A percentile compares a stretch with the other conserved stretches of the same genome.
Evolutionary conservation across 2,797 vertebrate genomes (phyloP).

Genomic region (Ptychobarbus kaznakovi): DNA sequence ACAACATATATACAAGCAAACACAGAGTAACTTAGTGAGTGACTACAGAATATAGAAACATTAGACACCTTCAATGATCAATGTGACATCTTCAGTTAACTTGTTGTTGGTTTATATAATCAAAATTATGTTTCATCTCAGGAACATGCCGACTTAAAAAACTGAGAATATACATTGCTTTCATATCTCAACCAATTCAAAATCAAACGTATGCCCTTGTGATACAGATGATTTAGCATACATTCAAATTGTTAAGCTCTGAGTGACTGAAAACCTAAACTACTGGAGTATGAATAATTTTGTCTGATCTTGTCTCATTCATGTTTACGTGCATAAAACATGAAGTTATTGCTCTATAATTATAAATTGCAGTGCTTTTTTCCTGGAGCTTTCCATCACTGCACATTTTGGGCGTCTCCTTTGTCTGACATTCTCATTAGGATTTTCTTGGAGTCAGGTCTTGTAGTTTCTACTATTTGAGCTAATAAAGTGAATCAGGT

Average conservation of each 20-base stretch:
- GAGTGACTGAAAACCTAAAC: neutral
- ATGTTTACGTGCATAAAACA: neutral
- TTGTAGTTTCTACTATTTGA: neutral
- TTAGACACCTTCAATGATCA: neutral
- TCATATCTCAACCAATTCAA: neutral
- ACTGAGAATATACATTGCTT: no score
- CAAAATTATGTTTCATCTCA: no score
- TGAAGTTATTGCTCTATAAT: no score
- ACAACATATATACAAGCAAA: neutral
- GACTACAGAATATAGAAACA: neutral
- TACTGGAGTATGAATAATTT: neutral
- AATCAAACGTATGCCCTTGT: neutral
- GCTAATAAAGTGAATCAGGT: neutral
- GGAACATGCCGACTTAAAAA: no score
- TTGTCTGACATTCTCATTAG: neutral
- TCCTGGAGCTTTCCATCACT: neutral
- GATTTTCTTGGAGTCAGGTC: neutral
- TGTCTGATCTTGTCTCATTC: neutral
- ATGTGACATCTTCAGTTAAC: no score
- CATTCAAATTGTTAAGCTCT: no score
- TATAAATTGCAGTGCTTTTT: neutral
- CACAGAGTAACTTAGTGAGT: neutral
- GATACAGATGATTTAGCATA: neutral
- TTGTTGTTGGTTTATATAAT: no score
- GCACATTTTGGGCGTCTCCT: neutral